Percentiles rank a stretch among this genome's conserved stretches.
These are phyloP conservation scores for Drosophila sturtevanti DNA, from an alignment of 1,140 invertebrate genomes.

Conservation along the genomic window DNA sequence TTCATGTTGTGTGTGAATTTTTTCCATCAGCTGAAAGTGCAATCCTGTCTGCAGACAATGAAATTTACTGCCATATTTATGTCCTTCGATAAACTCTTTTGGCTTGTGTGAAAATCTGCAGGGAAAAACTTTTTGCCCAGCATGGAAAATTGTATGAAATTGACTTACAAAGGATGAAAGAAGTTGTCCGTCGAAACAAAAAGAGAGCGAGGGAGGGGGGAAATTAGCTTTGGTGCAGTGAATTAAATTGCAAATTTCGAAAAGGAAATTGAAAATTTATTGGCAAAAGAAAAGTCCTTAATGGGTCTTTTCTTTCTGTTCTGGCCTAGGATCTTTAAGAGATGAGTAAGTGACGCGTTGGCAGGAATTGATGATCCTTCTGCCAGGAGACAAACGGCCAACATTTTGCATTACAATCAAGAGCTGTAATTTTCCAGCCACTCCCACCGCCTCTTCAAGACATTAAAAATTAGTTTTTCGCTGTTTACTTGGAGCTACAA, in stretches of 20 bases:
- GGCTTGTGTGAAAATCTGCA: slow-evolving; percentile 18
- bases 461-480: slow-evolving; percentile 63
- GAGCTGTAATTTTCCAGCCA: not conserved
- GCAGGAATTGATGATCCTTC: slow-evolving; percentile 41
- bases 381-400: slow-evolving; percentile 49
- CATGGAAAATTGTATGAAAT: slow-evolving; percentile 45
- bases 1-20: slow-evolving; percentile 10
- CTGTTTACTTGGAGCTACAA: slow-evolving; percentile 48
- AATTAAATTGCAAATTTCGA: slow-evolving; percentile 66
- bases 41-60: slow-evolving; percentile 37
- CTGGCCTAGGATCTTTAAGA: not conserved
- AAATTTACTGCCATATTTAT: slow-evolving; percentile 41
- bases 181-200: no score
- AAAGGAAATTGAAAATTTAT: slow-evolving; percentile 70
- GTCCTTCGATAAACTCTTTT: slow-evolving; percentile 32
- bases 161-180: slow-evolving; percentile 23
- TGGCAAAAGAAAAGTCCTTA: slow-evolving; percentile 46
- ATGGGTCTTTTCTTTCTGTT: not conserved
- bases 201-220: not conserved
- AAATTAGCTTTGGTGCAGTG: slow-evolving; percentile 54
- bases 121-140: slow-evolving; percentile 17
- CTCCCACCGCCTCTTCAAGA: not conserved
- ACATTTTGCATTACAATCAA: slow-evolving; percentile 52
- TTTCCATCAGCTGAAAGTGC: slow-evolving; percentile 8
- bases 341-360: slow-evolving; percentile 4